phyloP scores from a whole-genome alignment of 2,113 vertebrate genomes.

The Climacteris rufus region DNA sequence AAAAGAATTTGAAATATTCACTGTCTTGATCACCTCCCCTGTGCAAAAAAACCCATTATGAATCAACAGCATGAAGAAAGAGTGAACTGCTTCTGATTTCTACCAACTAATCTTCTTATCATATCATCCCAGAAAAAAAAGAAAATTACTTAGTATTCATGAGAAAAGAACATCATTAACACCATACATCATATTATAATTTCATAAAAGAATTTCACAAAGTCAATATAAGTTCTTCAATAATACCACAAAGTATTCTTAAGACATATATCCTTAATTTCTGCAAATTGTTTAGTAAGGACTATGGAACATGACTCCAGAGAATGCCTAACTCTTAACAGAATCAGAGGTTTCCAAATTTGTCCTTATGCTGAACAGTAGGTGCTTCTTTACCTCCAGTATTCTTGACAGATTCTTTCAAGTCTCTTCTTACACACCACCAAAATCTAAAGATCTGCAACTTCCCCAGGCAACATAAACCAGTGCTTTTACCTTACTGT shows the following conservation, averaged over 20 bases:
- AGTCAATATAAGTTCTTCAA: slow-evolving; percentile 4
- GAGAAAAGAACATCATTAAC: neutral
- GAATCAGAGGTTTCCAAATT: neutral
- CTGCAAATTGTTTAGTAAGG: slow-evolving; percentile 3
- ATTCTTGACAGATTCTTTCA: neutral
- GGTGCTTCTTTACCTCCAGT: neutral
- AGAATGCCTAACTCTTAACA: neutral
- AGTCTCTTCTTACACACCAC: neutral
- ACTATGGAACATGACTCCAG: neutral
- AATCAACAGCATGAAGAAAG: neutral
- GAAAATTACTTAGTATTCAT: slow-evolving; percentile 16
- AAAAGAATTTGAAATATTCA: neutral
- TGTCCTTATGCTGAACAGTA: neutral
- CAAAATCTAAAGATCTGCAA: neutral
- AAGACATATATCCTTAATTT: slow-evolving; percentile 29
- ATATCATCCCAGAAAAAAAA: slow-evolving; percentile 3
- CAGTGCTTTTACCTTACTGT: neutral
- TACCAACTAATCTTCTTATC: slow-evolving; percentile 6
- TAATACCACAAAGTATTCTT: slow-evolving; percentile 7
- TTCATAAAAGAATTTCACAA: neutral
- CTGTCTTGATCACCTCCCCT: neutral
- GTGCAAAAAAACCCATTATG: neutral
- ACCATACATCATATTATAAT: neutral
- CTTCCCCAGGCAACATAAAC: neutral
- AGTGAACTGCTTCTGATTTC: neutral